Evolutionary conservation across 2,113 vertebrate genomes (phyloP).

Genomic region (Vidua chalybeata): DNA sequence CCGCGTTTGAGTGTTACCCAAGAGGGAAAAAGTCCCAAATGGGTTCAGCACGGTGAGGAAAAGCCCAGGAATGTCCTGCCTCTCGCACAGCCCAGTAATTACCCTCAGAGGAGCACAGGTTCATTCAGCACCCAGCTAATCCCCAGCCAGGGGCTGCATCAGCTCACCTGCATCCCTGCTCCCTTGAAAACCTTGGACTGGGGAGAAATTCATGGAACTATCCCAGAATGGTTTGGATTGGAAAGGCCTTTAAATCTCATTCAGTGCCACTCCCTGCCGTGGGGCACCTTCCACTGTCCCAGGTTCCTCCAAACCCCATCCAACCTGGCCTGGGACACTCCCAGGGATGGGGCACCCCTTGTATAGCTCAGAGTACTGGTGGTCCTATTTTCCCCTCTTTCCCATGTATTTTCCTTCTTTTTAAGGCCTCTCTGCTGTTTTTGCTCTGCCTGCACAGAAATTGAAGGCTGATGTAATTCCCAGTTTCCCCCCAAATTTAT

Average conservation of each 20-base stretch:
- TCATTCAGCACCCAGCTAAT: background rate
- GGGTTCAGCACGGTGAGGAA: background rate
- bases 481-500: background rate
- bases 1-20: background rate
- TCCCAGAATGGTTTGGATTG: background rate
- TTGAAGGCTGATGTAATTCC: accelerated
- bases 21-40: background rate
- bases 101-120: background rate
- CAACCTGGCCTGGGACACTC: accelerated
- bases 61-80: background rate
- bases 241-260: background rate
- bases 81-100: background rate
- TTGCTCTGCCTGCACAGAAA: background rate
- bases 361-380: accelerated
- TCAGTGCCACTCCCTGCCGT: no score
- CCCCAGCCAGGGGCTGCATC: background rate
- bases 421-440: background rate
- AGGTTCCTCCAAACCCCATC: background rate
- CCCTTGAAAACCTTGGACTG: background rate
- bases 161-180: background rate
- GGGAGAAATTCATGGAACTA: no score
- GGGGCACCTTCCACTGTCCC: background rate
- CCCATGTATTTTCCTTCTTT: background rate
- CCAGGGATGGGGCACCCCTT: background rate
- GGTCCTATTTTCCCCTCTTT: accelerated